Conservation (phyloP, 2,113 vertebrate genomes). For the Macheiramphus alcinus region DNA sequence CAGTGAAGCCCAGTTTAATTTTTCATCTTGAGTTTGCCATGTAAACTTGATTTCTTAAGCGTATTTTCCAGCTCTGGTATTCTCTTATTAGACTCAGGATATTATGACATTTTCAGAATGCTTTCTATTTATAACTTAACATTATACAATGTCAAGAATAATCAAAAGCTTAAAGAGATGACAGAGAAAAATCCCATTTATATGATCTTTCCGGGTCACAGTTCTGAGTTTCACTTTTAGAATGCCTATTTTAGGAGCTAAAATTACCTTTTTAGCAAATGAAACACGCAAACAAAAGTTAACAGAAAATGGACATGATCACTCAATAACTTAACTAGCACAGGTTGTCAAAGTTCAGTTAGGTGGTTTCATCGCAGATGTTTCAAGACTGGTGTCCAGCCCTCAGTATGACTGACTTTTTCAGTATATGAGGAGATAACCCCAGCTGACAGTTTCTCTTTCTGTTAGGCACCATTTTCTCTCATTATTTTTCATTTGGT, state of each 20-base stretch:
- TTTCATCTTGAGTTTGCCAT: background rate
- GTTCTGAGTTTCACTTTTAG: conserved; percentile 2
- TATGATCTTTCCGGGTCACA: conserved; percentile 1
- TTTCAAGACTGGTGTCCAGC: background rate
- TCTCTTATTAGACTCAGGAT: conserved; percentile 29
- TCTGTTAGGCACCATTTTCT: background rate
- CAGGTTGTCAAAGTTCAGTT: background rate
- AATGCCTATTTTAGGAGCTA: background rate
- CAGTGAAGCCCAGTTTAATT: conserved; percentile 20
- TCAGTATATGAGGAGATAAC: background rate
- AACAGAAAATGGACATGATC: background rate
- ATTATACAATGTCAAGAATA: conserved; percentile 35
- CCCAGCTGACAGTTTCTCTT: background rate
- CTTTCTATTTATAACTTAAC: conserved; percentile 48
- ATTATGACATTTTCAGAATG: conserved; percentile 41
- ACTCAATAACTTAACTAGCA: background rate
- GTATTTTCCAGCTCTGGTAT: conserved; percentile 17
- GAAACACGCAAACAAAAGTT: background rate
- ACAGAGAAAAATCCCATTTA: conserved; percentile 19
- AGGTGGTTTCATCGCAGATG: background rate
- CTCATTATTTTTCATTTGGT: background rate
- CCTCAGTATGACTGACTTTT: background rate
- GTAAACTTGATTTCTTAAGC: conserved; percentile 34
- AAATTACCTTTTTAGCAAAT: background rate
- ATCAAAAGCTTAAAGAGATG: conserved; percentile 20